Evolutionary conservation across 2,888 invertebrate genomes (phyloP), one percentile per base, ranked within the genome.

Genomic region (Melipona bicolor): DNA sequence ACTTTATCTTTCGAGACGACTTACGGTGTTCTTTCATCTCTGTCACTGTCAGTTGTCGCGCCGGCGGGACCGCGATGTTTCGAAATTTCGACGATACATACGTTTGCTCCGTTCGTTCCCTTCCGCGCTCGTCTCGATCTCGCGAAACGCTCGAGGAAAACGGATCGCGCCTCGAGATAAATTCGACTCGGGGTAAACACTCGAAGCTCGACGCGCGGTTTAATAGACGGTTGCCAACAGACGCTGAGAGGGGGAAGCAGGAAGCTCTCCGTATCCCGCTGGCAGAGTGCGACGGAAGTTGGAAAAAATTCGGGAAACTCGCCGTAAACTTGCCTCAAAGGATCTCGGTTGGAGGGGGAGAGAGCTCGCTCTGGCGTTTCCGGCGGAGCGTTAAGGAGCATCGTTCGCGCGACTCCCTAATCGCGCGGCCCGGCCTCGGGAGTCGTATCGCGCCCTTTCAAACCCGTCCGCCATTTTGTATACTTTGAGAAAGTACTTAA

Each of bases 251-350:
- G 32, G 67, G 49, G 43, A 43, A 43, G 43, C 43, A 17, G 49
- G 59, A 50, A 56, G 11, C 54, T 27, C 24, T 24, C 24, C 17
- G 19, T 43, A 15, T 65, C 52, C 27, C 50, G 61, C 65, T 32
- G 74, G 72, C 43, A 52, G 78, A 81, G 65, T 50, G 78, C 68
- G 52, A 56, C 69, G 62, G 67, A 82, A 70, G 64, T 84, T 69
- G 19, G 19, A 81, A 70, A 32, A 78, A 84, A 79, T 81, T 84
- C 76, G 77, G 21, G 67, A 76, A 79, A 67, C 74, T 67, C 76
- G 56, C 19, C 61, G 76, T 64, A 76, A 85, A 69, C 43, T 75
- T 75, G 73, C 64, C n/a, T 72, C 79, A 72, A 78, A 75, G 79
- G 65, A 79, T 81, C 65, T 19, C 15, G 24, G 43, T 43, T 9